These are phyloP conservation scores for Triops longicaudatus DNA, from an alignment of 1,140 invertebrate species.

Conservation along the genomic window DNA sequence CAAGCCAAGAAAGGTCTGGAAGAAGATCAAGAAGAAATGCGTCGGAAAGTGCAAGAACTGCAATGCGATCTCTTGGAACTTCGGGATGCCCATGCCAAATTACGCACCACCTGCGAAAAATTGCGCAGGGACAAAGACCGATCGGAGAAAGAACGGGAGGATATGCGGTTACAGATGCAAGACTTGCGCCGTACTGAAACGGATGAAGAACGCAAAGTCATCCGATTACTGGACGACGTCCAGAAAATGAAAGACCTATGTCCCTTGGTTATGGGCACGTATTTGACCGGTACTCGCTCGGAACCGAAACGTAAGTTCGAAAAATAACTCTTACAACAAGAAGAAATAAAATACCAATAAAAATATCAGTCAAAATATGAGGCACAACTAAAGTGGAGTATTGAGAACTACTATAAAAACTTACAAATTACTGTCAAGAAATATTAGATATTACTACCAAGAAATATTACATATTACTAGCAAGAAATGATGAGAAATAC, in stretches of 20 bases:
- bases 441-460: too few species aligned
- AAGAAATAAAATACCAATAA: neutral
- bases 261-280: slow-evolving; percentile 33
- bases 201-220: slow-evolving; percentile 56
- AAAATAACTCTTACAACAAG: neutral
- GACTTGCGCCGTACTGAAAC: slow-evolving; percentile 48
- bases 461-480: too few species aligned
- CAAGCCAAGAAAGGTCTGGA: slow-evolving; percentile 73
- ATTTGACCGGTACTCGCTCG: slow-evolving; percentile 30
- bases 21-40: slow-evolving; percentile 80
- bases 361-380: too few species aligned
- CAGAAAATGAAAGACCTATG: slow-evolving; percentile 33
- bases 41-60: slow-evolving; percentile 68
- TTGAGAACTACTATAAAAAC: too few species aligned
- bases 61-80: slow-evolving; percentile 80
- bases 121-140: slow-evolving; percentile 75
- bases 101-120: slow-evolving; percentile 85
- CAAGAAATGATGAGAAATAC: too few species aligned
- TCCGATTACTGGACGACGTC: slow-evolving; percentile 56
- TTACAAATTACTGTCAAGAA: too few species aligned
- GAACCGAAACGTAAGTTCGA: slow-evolving; percentile 31
- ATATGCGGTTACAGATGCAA: slow-evolving; percentile 45
- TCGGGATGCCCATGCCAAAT: slow-evolving; percentile 79
- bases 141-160: slow-evolving; percentile 71
- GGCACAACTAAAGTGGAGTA: too few species aligned